Conservation (phyloP, 2,888 invertebrate species). For the Polymixis flavicincta region DNA sequence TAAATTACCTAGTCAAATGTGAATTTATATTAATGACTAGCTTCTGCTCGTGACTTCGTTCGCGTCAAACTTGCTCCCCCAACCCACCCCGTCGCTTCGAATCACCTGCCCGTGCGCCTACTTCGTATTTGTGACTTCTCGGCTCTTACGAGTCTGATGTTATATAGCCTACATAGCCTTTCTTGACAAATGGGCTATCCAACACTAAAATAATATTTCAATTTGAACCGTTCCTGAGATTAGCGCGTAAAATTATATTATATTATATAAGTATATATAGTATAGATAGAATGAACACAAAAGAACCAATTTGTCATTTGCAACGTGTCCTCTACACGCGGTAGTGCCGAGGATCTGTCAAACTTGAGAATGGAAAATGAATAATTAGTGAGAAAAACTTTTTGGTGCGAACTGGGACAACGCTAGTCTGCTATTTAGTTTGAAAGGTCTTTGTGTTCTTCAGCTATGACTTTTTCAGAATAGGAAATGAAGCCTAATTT, state of each 20-base stretch:
- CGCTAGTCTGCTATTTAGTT: background rate
- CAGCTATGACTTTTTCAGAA: background rate
- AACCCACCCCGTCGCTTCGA: no score
- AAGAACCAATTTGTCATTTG: slow-evolving; percentile 14
- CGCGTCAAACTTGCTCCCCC: no score
- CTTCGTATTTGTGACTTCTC: no score
- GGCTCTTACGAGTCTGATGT: no score
- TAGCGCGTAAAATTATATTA: no score
- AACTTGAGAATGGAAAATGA: slow-evolving; percentile 12
- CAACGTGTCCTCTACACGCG: slow-evolving; percentile 11
- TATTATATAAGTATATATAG: no score
- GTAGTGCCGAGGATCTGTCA: slow-evolving; percentile 7
- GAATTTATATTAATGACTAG: background rate
- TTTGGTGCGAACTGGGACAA: background rate
- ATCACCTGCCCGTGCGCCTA: no score
- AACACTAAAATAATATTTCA: no score
- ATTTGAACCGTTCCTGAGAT: no score
- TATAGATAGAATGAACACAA: background rate
- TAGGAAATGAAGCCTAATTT: background rate
- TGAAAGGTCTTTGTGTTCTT: slow-evolving; percentile 12
- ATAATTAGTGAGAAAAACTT: slow-evolving; percentile 26
- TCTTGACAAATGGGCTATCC: no score
- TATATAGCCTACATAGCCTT: no score
- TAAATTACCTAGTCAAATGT: background rate
- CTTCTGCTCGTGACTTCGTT: no score